Percentiles rank a stretch among this genome's conserved stretches.
phyloP scores from a whole-genome alignment of 2,113 vertebrate genomes.

The Montifringilla adamsi region DNA sequence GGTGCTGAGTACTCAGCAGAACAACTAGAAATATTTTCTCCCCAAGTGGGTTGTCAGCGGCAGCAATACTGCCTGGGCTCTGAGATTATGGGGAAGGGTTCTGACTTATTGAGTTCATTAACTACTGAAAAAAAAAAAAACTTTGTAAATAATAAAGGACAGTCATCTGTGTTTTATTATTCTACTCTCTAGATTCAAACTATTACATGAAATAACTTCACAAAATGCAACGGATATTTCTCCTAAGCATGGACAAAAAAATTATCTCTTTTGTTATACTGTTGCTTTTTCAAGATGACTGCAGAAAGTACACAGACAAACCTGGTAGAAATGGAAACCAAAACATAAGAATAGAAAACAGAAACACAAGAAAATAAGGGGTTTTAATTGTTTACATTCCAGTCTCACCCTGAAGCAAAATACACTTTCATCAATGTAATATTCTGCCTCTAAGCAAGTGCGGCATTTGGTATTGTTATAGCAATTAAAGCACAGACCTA shows the following conservation, averaged over 20 bases:
- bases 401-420: not conserved
- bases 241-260: not conserved
- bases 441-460: not conserved
- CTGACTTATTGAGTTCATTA: not conserved
- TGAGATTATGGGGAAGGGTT: not conserved
- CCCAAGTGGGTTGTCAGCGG: not conserved
- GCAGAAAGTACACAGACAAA: not conserved
- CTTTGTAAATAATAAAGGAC: not conserved
- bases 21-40: not conserved
- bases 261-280: not conserved
- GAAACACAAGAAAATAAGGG: not conserved
- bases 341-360: not conserved
- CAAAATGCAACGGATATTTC: not conserved
- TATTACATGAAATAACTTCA: not conserved
- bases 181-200: not conserved
- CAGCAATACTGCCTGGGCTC: not conserved
- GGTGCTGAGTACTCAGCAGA: not conserved
- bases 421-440: not conserved
- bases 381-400: not conserved
- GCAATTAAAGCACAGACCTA: not conserved
- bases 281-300: not conserved
- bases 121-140: not conserved
- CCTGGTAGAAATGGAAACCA: not conserved
- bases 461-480: not conserved
- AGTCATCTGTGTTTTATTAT: not conserved